These are phyloP conservation scores for Oopsacas minuta DNA, from an alignment of 37 sponge, comb jelly and placozoan genomes.

Conservation along the genomic window DNA sequence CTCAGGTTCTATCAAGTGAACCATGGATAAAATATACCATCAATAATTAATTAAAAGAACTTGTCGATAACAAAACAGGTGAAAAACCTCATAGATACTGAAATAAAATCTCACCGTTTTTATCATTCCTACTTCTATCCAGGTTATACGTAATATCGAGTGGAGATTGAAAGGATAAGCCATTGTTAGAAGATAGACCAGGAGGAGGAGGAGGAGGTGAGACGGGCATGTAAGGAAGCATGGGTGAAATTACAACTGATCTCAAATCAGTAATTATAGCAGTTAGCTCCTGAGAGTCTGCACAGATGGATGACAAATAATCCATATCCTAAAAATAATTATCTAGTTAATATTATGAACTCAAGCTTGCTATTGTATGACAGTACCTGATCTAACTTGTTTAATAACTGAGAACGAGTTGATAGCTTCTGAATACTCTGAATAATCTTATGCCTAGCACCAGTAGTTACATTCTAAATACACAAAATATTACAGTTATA, in stretches of 20 bases:
- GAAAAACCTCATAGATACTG: background rate
- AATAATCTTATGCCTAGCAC: constrained; percentile 74
- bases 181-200: background rate
- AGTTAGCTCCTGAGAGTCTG: background rate
- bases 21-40: background rate
- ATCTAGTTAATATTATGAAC: background rate
- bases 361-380: background rate
- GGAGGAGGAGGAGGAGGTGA: background rate
- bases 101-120: background rate
- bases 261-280: background rate
- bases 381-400: constrained; percentile 62
- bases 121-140: background rate
- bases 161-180: background rate
- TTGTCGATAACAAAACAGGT: too few species aligned
- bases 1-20: background rate
- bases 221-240: background rate
- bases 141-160: background rate
- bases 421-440: constrained; percentile 48
- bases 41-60: background rate
- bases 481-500: background rate
- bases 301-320: background rate
- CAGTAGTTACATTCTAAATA: constrained; percentile 64
- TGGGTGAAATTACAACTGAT: background rate
- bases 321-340: background rate
- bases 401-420: constrained; percentile 36